These are phyloP conservation scores for Sternarchorhynchus goeldii DNA, from an alignment of 2,797 vertebrate species.

Conservation along the genomic window DNA sequence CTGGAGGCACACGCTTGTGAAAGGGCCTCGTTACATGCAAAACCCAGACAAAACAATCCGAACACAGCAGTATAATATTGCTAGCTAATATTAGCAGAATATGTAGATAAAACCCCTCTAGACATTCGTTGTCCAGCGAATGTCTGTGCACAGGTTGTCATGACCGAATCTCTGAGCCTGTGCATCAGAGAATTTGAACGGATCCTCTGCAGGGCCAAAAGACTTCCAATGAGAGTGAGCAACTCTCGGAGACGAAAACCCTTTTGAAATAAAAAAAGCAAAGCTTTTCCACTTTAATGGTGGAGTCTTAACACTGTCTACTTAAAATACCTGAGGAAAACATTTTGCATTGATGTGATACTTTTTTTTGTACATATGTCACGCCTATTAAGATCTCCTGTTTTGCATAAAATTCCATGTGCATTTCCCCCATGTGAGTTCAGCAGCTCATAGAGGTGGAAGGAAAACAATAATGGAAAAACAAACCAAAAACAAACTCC, in stretches of 20 bases:
- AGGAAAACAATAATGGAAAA: not conserved
- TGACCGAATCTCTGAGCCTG: constrained; percentile 45
- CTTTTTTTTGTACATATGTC: not conserved
- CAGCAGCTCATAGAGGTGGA: constrained; percentile 8
- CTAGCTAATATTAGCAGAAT: constrained; percentile 14
- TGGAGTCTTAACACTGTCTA: constrained; percentile 38
- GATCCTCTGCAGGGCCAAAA: constrained; percentile 7
- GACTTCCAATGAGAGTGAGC: constrained; percentile 1
- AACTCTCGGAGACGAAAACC: constrained; percentile 7
- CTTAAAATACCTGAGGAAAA: constrained; percentile 53
- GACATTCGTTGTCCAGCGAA: constrained; percentile 43
- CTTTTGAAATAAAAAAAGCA: constrained; percentile 24
- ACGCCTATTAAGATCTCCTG: not conserved
- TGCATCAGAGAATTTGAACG: not conserved
- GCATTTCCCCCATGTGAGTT: not conserved
- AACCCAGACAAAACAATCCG: constrained; percentile 40
- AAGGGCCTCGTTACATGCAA: not conserved
- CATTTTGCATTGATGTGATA: constrained; percentile 39
- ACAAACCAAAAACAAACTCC: no score
- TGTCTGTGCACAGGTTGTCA: constrained; percentile 45
- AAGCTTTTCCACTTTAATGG: constrained; percentile 4
- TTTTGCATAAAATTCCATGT: constrained; percentile 13
- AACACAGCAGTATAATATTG: constrained; percentile 11
- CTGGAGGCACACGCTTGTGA: constrained; percentile 13
- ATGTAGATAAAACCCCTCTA: constrained; percentile 26